Evolutionary conservation across 92 coral and sea anemone species (phyloP), one percentile per base, ranked within the genome.

Genomic region (Phenganax marumi): DNA sequence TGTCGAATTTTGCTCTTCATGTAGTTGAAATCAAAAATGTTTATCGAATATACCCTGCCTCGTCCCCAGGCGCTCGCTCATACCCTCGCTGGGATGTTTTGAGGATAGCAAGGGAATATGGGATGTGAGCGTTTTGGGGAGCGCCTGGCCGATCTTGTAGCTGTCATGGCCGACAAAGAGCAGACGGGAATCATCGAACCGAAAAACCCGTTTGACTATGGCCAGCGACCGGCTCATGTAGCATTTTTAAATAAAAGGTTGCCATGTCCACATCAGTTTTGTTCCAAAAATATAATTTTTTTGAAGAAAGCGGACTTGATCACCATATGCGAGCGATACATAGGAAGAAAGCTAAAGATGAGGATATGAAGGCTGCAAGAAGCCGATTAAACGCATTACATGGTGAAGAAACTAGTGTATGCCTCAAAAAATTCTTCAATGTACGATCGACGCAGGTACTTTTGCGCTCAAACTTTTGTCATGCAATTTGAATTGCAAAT

Each of bases 381-480:
- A 10, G n/a, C n/a, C 60, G 10, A 17, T 54, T 54, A 17, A 54
- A 54, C 11, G n/a, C 10, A 23, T 66, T 66, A 66, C 73, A 66
- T 23, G 73, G 73, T 39, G 12, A 66, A 8, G 73, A 66, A 66
- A 66, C 73, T 5, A 6, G 7, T 8, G 6, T 13, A 10, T 66
- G 73, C 17, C 73, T 66, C 12, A 16, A 39, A 23, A 43, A 66
- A 66, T 66, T 66, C 8, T 66, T 66, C 46, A 25, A 3, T 22
- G 6, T 66, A 39, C 46, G 73, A 68, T 68, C 74, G 16, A 68
- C 74, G 19, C 50, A 68, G 74, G 74, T 68, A 68, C 11, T 23
- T 3, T 68, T 68, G 74, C 19, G 5, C 39, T 33, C 21, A 33
- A 68, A 23, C 3, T 33, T 10, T 66, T 66, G 21, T 66, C 73